Evolutionary conservation across 1,140 invertebrate species (phyloP), one percentile per base, ranked within the genome.

Genomic region (Tribolium madens): DNA sequence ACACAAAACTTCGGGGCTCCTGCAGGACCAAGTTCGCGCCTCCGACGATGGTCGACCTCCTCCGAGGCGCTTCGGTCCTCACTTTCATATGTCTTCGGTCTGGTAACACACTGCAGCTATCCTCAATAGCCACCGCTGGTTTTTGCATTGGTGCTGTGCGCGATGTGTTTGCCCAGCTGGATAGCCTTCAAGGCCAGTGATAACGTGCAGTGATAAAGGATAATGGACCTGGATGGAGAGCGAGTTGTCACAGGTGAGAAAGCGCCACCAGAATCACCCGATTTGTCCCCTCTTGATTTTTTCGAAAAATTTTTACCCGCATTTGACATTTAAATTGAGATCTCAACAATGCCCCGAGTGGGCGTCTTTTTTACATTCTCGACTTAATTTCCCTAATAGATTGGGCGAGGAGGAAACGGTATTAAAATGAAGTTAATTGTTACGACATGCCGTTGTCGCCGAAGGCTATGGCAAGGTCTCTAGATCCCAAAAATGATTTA

Each of bases 1-100:
- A n/a, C 53, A 60, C 17, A 60, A 60, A n/a, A n/a, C n/a, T n/a
- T n/a, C n/a, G n/a, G n/a, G 13, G 26, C 4, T 53, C 52, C 52
- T 57, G 52, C 52, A 26, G n/a, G 18, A 18, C 17, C 6, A 64
- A 50, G 13, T 47, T 13, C 48, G 21, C 14, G 13, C 18, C 15
- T 10, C 53, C 57, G 57, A 64, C 21, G 26, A 9, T 12, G 48
- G 48, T 17, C 48, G 48, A 50, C 12, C 7, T 9, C 3, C 36
- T 42, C 36, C 36, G 36, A 42, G 9, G 9, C 10, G 21, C 57
- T 33, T 48, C 36, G 42, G 47, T 69, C 33, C 21, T 9, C 50
- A 72, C 70, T 72, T 72, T 72, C 70, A 72, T 72, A 72, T 72
- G 70, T 72, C 70, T 72, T 72, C 26, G 70, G 21, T 64, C 57